These are phyloP conservation scores for Camponotus vicinus DNA, from an alignment of 1,140 invertebrate genomes.

Conservation along the genomic window DNA sequence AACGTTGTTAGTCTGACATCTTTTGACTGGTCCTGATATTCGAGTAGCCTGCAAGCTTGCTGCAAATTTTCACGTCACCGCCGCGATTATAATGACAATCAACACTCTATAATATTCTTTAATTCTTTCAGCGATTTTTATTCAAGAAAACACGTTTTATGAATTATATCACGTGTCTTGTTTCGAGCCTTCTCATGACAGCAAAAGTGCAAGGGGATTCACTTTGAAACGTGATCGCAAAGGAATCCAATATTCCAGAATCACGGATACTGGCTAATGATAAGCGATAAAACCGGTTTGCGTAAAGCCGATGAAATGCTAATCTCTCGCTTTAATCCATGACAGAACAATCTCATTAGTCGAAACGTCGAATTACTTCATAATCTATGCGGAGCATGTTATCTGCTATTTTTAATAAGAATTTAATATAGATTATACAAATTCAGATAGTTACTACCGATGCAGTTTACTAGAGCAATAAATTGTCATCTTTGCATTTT, in stretches of 20 bases:
- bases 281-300: conserved; percentile 55
- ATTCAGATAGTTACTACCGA: neutral
- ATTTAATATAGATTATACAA: neutral
- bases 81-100: neutral
- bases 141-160: neutral
- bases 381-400: neutral
- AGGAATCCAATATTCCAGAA: conserved; percentile 57
- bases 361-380: conserved; percentile 42
- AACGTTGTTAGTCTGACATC: conserved; percentile 39
- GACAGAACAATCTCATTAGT: conserved; percentile 47
- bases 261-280: conserved; percentile 27
- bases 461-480: neutral
- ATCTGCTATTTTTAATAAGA: neutral
- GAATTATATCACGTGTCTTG: neutral
- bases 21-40: conserved; percentile 39
- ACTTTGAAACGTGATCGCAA: conserved; percentile 21
- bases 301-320: conserved; percentile 35
- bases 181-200: conserved; percentile 18
- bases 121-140: neutral
- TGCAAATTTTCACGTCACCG: neutral
- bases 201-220: conserved; percentile 33
- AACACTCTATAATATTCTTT: neutral
- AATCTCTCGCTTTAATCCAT: conserved; percentile 42
- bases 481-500: neutral
- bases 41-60: conserved; percentile 10